Evolutionary conservation across 2,888 invertebrate genomes (phyloP), one percentile per base, ranked within the genome.

Genomic region (Margaritifera margaritifera): DNA sequence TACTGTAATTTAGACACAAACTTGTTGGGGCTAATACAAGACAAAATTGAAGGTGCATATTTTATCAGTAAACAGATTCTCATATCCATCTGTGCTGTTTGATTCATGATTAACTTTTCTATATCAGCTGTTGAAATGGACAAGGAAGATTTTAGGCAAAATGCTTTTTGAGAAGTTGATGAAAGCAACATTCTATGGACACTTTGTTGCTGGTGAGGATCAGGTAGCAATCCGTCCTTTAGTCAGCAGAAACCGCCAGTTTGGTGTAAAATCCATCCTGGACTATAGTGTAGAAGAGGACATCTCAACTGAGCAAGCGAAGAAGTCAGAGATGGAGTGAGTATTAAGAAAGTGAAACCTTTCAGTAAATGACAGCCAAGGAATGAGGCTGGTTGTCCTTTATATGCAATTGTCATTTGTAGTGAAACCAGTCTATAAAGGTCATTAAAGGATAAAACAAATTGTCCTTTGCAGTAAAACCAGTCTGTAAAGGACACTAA

Each of bases 201-300:
- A 99, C 91, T 99, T 99, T 92, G 99, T 99, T 65, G 99, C 98
- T 64, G 99, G 99, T 22, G 91, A 91, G 69, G 96, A 97, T 90
- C 95, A 97, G 90, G 94, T 95, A 90, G 92, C 93, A 83, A 94
- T 94, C 89, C 96, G 83, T 62, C 88, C 89, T 31, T 61, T 87
- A 24, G 82, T 89, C 54, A 80, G 77, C 54, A 75, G 82, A 27
- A 87, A 99, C 87, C 93, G 95, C 69, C 94, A 95, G 70, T 99
- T 97, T 90, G 99, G 99, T 62, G 99, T 99, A 22, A 99, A 99
- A 90, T 96, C 99, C 62, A 99, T 99, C 88, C 93, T 99, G 77
- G 99, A 99, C 91, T 99, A 99, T 92, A 98, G 98, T 72, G 99
- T 98, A 0, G 99, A 99, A 90, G 97, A 98, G 88, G 99, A 99